phyloP scores from a whole-genome alignment of 2,888 invertebrate genomes.

The Caenorhabditis angaria region DNA sequence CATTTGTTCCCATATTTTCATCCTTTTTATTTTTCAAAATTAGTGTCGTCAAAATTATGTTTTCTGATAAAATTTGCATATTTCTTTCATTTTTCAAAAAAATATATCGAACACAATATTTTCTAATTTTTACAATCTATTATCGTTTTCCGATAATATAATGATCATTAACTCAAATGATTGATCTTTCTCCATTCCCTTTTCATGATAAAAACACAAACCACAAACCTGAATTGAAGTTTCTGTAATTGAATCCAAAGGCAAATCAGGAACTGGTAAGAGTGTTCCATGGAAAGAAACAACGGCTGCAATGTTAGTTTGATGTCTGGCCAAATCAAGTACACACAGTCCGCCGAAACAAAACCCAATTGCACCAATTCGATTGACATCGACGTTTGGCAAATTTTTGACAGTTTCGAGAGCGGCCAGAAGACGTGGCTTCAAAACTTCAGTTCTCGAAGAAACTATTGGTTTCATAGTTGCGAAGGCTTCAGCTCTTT shows the following conservation, averaged over 20 bases:
- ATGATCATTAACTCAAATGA: not conserved
- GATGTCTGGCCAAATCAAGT: constrained; percentile 62
- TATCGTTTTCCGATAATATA: not conserved
- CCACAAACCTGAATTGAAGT: constrained; percentile 46
- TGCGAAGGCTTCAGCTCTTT: constrained; percentile 50
- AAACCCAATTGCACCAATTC: constrained; percentile 61
- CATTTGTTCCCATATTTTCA: too few species aligned
- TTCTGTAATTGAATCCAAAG: constrained; percentile 35
- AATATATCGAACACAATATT: too few species aligned
- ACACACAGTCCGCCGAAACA: constrained; percentile 69
- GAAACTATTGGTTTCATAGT: constrained; percentile 51
- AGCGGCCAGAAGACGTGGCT: constrained; percentile 53
- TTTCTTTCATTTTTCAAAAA: too few species aligned
- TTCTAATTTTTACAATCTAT: too few species aligned
- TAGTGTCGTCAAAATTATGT: too few species aligned
- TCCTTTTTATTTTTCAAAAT: too few species aligned
- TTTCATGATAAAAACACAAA: not conserved
- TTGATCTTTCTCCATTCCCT: not conserved
- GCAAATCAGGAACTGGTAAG: constrained; percentile 54
- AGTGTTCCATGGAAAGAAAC: constrained; percentile 68
- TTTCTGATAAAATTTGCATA: too few species aligned
- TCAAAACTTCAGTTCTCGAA: constrained; percentile 49
- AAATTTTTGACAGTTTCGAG: constrained; percentile 51
- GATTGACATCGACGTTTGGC: constrained; percentile 35
- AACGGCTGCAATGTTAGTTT: constrained; percentile 46